Base-by-base conservation (phyloP, 1,140 invertebrate genomes). In the Lucilia sericata region DNA sequence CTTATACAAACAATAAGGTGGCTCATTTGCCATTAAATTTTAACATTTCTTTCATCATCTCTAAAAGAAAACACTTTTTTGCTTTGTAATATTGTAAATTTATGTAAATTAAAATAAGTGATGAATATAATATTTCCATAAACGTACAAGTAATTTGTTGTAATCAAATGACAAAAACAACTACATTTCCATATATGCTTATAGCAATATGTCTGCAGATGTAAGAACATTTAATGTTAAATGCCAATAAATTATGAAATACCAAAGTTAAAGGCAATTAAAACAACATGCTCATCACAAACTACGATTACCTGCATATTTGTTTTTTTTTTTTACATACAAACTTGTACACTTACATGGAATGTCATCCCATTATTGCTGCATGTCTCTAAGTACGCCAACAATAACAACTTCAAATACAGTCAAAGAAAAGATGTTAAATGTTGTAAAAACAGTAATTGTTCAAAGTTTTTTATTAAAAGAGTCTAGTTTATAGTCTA, bases 221-320 rank as follows among this genome's bases (percentile, higher is more conserved):
- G 55, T 60, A 17, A 60, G 55, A 60, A 60, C 14, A 60, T 60
- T 60, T 60, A 17, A 60, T 5, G 14, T 60, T 60, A 60, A 60
- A 60, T 60, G 55, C 55, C 55, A 60, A 60, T 60, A 60, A 60
- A 60, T 60, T 60, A 60, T 60, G 55, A 17, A 78, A 78, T 78
- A 42, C 75, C 75, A 78, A 78, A 78, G 75, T 78, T 36, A 42
- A 78, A 78, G 42, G 75, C 75, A 78, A 78, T 78, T 78, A 78
- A 78, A 78, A 78, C 55, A 60, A 60, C n/a, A n/a, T 78, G 75
- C 75, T 78, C 75, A 78, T 78, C 75, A 60, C 55, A 17, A 60
- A n/a, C 17, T n/a, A 60, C 14, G 55, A 60, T 60, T 60, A 60
- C 55, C 55, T 60, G 55, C 55, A 60, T 10, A 60, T 60, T 5